A percentile compares a stretch with the other conserved stretches of the same genome.
Conservation (phyloP, 2,113 vertebrate genomes). For the Pachyramphus minor region DNA sequence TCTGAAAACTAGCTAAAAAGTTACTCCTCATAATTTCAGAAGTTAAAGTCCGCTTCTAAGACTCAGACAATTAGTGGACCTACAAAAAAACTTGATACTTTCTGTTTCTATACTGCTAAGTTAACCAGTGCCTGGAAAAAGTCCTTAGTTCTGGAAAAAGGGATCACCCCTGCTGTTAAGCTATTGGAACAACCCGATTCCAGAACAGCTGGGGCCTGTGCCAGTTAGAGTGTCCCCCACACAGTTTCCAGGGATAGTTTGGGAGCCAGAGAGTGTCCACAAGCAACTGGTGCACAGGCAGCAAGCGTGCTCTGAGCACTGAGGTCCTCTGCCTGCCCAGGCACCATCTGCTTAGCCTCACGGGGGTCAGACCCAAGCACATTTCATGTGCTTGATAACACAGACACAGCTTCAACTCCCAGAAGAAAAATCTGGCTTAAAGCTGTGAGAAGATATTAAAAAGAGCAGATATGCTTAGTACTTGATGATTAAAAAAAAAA, state of each 20-base stretch:
- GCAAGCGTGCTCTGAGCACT: rapidly evolving
- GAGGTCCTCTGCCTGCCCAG: neutral
- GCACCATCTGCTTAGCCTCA: neutral
- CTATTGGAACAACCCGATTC: neutral
- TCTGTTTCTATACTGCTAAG: neutral
- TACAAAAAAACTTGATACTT: neutral
- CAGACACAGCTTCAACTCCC: neutral
- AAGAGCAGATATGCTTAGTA: neutral
- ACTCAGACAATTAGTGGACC: neutral
- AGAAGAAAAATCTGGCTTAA: neutral
- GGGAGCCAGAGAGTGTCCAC: neutral
- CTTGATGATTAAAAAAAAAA: neutral
- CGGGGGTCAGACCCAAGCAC: neutral
- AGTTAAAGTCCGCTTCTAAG: neutral
- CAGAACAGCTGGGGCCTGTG: neutral
- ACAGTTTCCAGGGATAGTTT: neutral
- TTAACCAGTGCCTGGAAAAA: neutral
- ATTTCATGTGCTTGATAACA: rapidly evolving
- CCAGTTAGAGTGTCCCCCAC: neutral
- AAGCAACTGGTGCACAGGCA: rapidly evolving
- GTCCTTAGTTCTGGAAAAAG: neutral
- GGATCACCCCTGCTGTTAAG: neutral
- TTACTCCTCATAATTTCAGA: neutral
- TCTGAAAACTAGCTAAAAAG: neutral
- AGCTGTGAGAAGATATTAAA: neutral